Evolutionary conservation across 2,113 vertebrate species (phyloP), one percentile per base, ranked within the genome.

Genomic region (Apistogramma diplotaenia): DNA sequence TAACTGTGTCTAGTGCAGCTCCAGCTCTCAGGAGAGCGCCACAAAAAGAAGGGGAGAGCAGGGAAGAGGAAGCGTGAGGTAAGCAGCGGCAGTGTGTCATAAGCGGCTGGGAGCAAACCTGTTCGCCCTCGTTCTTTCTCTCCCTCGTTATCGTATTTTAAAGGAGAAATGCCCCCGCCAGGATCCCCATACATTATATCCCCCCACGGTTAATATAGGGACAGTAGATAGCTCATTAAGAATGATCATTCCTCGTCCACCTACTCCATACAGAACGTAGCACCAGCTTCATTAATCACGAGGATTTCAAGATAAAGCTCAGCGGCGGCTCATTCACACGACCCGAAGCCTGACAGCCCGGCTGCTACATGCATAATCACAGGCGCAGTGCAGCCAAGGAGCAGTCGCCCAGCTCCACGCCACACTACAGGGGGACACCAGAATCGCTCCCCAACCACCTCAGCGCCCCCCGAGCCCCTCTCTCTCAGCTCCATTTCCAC

Each of bases 211-310:
- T 95, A 94, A 94, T 93, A 93, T 81, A 81, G 73, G 88, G 91
- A 93, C 81, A 88, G 88, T 31, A 93, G 89, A 93, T 91, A 94
- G 93, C 94, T 95, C 94, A 95, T 95, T 95, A 95, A 94, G 94
- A 96, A 94, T 94, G 94, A 96, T 95, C 94, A 93, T 89, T 86
- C 81, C 79, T 88, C 61, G 81, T 81, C 91, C 90, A 83, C 91
- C 90, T 92, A 88, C 90, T 83, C 90, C 84, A 23, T 85, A 87
- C 92, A 89, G 81, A 85, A 91, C 83, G 89, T 76, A 10, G 71
- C 86, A 2, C 78, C 60, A 54, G 83, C 90, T 87, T 86, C 94
- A 95, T 96, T 94, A 96, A 95, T 95, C 94, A 94, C 92, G 27
- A 40, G 87, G 75, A 87, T 91, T 93, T 93, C 84, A 55, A 94